Base-by-base conservation (phyloP, 2,888 invertebrate genomes). In the Odontomyia ornata region DNA sequence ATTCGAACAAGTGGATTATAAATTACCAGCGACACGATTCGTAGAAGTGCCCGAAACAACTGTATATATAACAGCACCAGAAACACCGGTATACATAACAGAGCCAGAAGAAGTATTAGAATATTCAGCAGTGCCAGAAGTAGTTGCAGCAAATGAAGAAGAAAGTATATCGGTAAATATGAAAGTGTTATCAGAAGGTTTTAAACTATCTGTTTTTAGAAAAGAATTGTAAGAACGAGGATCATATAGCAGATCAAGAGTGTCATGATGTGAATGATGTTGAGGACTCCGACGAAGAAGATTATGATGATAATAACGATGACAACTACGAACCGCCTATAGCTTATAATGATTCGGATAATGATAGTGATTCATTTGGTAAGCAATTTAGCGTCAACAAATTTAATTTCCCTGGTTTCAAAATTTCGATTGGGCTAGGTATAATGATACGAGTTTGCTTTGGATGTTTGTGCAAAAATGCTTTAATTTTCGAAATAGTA, bases 321-420 rank as follows among this genome's bases (percentile, higher is more conserved):
- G 28, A 27, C n/a, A 21, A 27, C 18, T 56, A 72, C 25, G 57
- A 56, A 18, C 28, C 27, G 27, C 21, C 7, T 18, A 7, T 21
- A 2, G 57, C 27, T 13, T 30, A 11, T 7, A 23, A 72, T 9
- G 28, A 52, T 28, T 13, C 21, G 1, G 71, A 52, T 18, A 27
- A 47, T 0, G 21, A 71, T 23, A 57, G 57, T 21, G 57, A 30
- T 18, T 72, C 72, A 1, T 56, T 5, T 30, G 72, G 72, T 72
- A 56, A 28, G 56, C 13, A 65, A 7, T 0, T n/a, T 43, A n/a
- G n/a, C n/a, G n/a, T n/a, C n/a, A n/a, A n/a, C n/a, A n/a, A n/a
- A n/a, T n/a, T n/a, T n/a, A n/a, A n/a, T n/a, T n/a, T n/a, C n/a
- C n/a, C n/a, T n/a, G n/a, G n/a, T n/a, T n/a, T n/a, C n/a, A n/a